phyloP scores from a whole-genome alignment of 2,797 vertebrate genomes.

The Neomorphus geoffroyi region DNA sequence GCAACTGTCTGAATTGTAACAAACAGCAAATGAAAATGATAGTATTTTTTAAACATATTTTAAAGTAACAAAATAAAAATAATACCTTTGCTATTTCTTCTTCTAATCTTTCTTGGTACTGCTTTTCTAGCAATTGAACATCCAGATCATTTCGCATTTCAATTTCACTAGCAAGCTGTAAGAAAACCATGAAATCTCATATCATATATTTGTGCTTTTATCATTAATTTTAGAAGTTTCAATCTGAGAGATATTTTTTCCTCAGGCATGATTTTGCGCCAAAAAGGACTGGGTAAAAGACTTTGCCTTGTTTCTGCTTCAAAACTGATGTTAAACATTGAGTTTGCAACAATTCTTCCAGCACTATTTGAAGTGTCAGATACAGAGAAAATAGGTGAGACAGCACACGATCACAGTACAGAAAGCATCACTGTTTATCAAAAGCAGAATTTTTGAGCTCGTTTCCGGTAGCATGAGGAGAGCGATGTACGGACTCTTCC shows the following conservation, averaged over 20 bases:
- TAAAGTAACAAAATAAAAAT: background rate
- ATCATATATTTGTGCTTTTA: conserved; percentile 1
- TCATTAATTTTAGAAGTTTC: background rate
- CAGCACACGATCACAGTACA: background rate
- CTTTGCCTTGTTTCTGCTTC: background rate
- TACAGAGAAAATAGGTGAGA: background rate
- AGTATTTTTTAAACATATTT: background rate
- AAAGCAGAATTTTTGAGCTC: background rate
- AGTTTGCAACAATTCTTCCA: background rate
- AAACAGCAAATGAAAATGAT: background rate
- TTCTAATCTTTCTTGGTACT: conserved; percentile 84
- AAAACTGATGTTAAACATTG: background rate
- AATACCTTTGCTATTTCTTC: conserved; percentile 94
- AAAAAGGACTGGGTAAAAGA: background rate
- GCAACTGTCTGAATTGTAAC: background rate
- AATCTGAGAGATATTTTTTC: background rate
- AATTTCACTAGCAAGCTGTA: conserved; percentile 60
- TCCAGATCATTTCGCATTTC: conserved; percentile 48
- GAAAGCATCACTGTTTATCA: background rate
- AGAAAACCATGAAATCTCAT: conserved; percentile 35
- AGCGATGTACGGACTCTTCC: background rate
- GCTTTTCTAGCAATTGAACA: conserved; percentile 74
- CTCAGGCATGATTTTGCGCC: background rate
- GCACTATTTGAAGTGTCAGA: background rate
- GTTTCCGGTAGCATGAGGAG: background rate